Conservation (phyloP, 2,113 vertebrate species). For the Casuarius casuarius region DNA sequence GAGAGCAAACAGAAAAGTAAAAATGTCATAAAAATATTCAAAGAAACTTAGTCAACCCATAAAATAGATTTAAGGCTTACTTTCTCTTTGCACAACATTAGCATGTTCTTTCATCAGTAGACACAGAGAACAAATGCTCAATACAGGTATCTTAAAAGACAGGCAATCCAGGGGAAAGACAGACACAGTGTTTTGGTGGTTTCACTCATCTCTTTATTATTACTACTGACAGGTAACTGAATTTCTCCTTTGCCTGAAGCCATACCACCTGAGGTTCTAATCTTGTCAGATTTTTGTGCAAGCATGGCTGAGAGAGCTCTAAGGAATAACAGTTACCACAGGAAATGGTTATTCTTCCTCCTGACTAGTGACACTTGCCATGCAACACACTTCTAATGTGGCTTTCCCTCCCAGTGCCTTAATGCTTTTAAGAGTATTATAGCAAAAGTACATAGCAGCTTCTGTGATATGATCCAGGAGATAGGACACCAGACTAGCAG, state of each 20-base stretch:
- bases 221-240: constrained; percentile 64
- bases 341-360: neutral
- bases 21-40: constrained; percentile 30
- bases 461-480: neutral
- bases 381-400: neutral
- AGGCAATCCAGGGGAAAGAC: neutral
- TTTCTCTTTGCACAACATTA: constrained; percentile 2
- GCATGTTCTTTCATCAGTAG: neutral
- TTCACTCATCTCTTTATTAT: constrained; percentile 63
- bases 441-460: neutral
- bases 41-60: neutral
- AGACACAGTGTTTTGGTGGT: neutral
- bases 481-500: neutral
- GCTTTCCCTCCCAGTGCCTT: neutral
- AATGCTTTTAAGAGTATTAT: neutral
- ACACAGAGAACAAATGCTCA: neutral
- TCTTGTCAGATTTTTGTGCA: constrained; percentile 57
- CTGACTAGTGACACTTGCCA: constrained; percentile 21
- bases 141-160: neutral
- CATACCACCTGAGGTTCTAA: constrained; percentile 65
- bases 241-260: constrained; percentile 68
- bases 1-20: constrained; percentile 12
- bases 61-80: neutral
- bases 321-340: constrained; percentile 42
- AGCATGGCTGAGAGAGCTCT: constrained; percentile 46